Conservation (phyloP, 2,888 invertebrate species). For the Scrobipalpa costella region DNA sequence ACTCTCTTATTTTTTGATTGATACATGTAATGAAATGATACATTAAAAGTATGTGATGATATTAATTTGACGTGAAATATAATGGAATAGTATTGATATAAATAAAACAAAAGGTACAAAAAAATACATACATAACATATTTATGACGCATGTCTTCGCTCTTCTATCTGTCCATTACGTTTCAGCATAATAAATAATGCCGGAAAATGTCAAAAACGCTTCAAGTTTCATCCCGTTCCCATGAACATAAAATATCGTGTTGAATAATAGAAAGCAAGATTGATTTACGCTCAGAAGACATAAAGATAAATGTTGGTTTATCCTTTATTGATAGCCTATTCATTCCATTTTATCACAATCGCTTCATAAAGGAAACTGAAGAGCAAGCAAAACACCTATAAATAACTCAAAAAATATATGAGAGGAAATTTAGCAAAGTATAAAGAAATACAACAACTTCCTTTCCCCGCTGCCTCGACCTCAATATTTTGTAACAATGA, state of each 20-base stretch:
- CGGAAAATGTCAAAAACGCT: background rate
- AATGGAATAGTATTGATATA: no score
- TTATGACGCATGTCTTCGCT: no score
- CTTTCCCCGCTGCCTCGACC: conserved; percentile 24
- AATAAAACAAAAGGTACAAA: no score
- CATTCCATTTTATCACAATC: background rate
- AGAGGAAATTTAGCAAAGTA: conserved; percentile 8
- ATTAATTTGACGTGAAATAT: no score
- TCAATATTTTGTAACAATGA: conserved; percentile 18
- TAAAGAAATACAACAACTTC: conserved; percentile 14
- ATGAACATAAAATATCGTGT: background rate
- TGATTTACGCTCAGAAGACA: background rate
- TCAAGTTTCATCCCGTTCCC: background rate
- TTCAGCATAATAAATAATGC: background rate
- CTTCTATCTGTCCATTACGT: no score
- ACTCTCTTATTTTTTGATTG: no score
- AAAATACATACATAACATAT: no score
- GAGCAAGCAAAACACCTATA: background rate
- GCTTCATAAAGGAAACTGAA: background rate
- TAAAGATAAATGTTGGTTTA: conserved; percentile 10
- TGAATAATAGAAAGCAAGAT: background rate
- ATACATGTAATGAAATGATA: no score
- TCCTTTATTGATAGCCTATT: conserved; percentile 6
- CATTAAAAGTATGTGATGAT: no score
- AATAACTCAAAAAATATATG: background rate